Conservation (phyloP, 1,140 invertebrate genomes). For the Sinonovacula constricta region DNA sequence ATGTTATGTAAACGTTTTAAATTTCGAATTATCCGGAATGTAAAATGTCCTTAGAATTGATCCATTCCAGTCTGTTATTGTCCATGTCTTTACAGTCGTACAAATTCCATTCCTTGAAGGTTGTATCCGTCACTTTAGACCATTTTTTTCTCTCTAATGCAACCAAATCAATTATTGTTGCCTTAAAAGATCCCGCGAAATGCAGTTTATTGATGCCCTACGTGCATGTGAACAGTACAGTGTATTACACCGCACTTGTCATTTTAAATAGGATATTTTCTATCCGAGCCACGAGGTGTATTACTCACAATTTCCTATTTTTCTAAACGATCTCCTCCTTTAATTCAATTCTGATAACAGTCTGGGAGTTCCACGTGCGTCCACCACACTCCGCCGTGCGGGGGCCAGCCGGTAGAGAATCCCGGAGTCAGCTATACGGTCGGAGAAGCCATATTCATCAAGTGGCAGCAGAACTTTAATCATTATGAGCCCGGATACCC, state of each 20-base stretch:
- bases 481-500: constrained; percentile 64
- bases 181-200: too few species aligned
- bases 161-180: too few species aligned
- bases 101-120: too few species aligned
- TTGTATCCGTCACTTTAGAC: too few species aligned
- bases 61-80: background rate
- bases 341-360: constrained; percentile 7
- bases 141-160: too few species aligned
- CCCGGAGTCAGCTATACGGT: constrained; percentile 22
- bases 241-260: background rate
- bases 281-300: background rate
- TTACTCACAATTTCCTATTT: background rate
- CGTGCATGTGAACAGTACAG: too few species aligned
- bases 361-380: constrained; percentile 44
- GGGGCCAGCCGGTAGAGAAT: constrained; percentile 25
- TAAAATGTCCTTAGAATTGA: too few species aligned
- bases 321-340: background rate
- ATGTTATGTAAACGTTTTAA: too few species aligned
- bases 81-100: background rate
- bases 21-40: too few species aligned
- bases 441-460: constrained; percentile 57
- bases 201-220: too few species aligned
- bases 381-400: constrained; percentile 45
- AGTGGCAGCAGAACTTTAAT: constrained; percentile 65
- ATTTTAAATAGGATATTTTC: constrained; percentile 1